These are phyloP conservation scores for Amorpha juglandis DNA, from an alignment of 2,888 invertebrate genomes.

Conservation along the genomic window DNA sequence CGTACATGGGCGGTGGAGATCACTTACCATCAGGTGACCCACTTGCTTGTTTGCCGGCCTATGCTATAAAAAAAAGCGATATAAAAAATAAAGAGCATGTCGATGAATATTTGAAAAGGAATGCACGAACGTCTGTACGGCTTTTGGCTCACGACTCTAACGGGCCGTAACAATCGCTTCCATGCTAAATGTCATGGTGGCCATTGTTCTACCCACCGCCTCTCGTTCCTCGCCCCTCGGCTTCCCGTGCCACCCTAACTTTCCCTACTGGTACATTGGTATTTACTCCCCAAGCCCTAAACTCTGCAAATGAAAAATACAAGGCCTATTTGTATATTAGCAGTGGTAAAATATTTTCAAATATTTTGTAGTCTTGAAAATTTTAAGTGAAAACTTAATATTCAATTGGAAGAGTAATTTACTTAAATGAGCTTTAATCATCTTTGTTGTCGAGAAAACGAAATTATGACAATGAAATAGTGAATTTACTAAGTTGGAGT, in stretches of 20 bases:
- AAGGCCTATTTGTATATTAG: conserved; percentile 57
- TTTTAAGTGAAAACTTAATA: conserved; percentile 26
- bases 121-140: conserved; percentile 69
- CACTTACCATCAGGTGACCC: no score
- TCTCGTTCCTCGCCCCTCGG: conserved; percentile 45
- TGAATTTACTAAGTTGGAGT: conserved; percentile 57
- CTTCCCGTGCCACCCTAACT: conserved; percentile 55
- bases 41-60: no score
- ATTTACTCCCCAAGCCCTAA: conserved; percentile 72
- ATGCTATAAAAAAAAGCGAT: no score
- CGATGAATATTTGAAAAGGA: conserved; percentile 65
- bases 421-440: conserved; percentile 42
- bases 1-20: no score
- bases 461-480: conserved; percentile 64
- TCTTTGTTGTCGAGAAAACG: conserved; percentile 52
- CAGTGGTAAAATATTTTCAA: conserved; percentile 1
- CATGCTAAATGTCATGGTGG: conserved; percentile 84
- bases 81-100: conserved; percentile 52
- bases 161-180: conserved; percentile 82
- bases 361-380: conserved; percentile 9
- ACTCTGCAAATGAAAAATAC: conserved; percentile 69
- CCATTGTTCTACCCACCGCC: conserved; percentile 73
- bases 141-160: conserved; percentile 71
- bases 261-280: conserved; percentile 69
- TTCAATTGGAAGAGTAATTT: conserved; percentile 26